Evolutionary conservation across 1,140 invertebrate genomes (phyloP).

Genomic region (Drosophila trapezifrons): DNA sequence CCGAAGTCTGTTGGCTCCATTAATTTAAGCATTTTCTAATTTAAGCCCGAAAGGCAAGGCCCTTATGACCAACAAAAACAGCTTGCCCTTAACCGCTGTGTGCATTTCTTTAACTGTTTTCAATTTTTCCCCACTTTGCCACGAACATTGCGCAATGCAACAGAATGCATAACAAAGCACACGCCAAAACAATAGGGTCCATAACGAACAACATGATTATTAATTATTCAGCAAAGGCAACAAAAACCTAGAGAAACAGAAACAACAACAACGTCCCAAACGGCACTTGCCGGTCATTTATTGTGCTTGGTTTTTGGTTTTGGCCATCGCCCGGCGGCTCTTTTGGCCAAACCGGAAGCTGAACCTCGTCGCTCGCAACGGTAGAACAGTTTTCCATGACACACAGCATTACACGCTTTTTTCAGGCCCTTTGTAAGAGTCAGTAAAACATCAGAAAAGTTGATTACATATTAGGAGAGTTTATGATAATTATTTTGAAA

Average conservation of each 20-base stretch:
- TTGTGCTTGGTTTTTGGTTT: constrained; percentile 28
- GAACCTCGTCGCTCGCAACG: constrained; percentile 33
- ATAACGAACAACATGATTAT: constrained; percentile 73
- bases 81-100: constrained; percentile 45
- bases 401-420: constrained; percentile 16
- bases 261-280: constrained; percentile 40
- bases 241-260: constrained; percentile 6
- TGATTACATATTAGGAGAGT: background rate
- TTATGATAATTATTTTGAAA: background rate
- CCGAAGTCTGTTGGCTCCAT: constrained; percentile 23
- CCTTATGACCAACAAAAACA: constrained; percentile 1
- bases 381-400: constrained; percentile 56
- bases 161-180: constrained; percentile 73
- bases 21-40: constrained; percentile 31
- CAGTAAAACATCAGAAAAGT: background rate
- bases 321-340: constrained; percentile 24
- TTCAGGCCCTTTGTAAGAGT: background rate
- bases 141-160: constrained; percentile 71
- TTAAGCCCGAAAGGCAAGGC: constrained; percentile 17
- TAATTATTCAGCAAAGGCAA: constrained; percentile 69
- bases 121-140: constrained; percentile 31
- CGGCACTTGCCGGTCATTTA: constrained; percentile 59
- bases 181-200: constrained; percentile 65
- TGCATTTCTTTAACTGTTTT: constrained; percentile 50
- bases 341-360: constrained; percentile 66